Evolutionary conservation across 2,888 invertebrate genomes (phyloP).

Genomic region (Drosophila multiciliata): DNA sequence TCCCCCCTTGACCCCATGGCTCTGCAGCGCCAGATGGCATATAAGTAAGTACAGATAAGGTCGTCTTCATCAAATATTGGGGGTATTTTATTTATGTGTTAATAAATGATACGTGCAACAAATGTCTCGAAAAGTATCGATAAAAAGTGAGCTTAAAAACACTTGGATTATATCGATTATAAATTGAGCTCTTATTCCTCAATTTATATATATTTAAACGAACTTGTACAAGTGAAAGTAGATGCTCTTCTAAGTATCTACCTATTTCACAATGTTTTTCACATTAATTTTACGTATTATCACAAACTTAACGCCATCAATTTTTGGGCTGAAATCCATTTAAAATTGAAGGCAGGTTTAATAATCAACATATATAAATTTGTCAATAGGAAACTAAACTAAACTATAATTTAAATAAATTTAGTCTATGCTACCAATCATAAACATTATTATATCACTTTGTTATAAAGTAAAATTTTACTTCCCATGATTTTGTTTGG

Average conservation of each 20-base stretch:
- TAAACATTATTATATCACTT: background rate
- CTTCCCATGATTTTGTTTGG: background rate
- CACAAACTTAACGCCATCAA: too few relatives aligned
- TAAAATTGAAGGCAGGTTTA: background rate
- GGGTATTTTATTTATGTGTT: background rate
- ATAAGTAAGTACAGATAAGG: background rate
- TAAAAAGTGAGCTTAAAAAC: background rate
- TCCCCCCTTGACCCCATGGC: constrained; percentile 13
- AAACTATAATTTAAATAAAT: background rate
- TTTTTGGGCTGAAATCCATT: background rate
- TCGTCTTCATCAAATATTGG: background rate
- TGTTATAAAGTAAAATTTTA: background rate
- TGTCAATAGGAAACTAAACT: background rate
- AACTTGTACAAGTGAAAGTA: background rate
- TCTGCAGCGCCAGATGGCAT: background rate
- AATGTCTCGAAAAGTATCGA: background rate
- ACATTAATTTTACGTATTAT: background rate
- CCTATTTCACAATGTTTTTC: background rate
- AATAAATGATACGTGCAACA: background rate
- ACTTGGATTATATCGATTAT: background rate
- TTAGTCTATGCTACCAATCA: background rate
- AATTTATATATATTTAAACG: background rate
- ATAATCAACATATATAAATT: background rate
- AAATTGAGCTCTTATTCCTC: background rate
- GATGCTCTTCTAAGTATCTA: background rate